Evolutionary conservation across 2,797 vertebrate species (phyloP).

Genomic region (Macroramphosus scolopax): DNA sequence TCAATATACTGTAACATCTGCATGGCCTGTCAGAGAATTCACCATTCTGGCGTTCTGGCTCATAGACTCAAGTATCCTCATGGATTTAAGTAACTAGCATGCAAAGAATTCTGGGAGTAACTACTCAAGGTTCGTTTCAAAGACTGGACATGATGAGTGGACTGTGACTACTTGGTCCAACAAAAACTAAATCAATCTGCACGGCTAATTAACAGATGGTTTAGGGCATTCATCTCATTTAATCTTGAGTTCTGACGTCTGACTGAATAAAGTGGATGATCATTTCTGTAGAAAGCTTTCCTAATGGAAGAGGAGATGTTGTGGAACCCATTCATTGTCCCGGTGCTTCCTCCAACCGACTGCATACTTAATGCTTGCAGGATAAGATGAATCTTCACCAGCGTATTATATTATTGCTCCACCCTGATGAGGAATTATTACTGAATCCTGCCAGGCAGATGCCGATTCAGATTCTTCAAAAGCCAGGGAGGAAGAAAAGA

Average conservation of each 20-base stretch:
- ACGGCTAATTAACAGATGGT: not conserved
- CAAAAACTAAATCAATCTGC: not conserved
- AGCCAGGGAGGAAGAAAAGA: constrained; percentile 13
- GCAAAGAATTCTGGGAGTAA: not conserved
- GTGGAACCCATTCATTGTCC: not conserved
- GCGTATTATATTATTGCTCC: constrained; percentile 5
- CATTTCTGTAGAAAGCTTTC: not conserved
- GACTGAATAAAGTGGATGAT: not conserved
- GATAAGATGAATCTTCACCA: not conserved
- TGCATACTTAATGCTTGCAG: too few relatives aligned
- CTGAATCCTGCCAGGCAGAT: constrained; percentile 25
- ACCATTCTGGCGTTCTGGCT: too few relatives aligned
- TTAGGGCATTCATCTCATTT: too few relatives aligned
- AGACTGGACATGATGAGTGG: not conserved
- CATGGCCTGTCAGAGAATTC: too few relatives aligned
- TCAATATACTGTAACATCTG: too few relatives aligned
- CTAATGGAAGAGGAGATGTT: not conserved
- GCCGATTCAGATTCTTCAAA: constrained; percentile 25
- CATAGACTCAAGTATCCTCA: too few relatives aligned
- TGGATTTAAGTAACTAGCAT: not conserved
- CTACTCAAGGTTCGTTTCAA: not conserved
- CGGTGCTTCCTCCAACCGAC: not conserved
- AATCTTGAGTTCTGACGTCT: not conserved
- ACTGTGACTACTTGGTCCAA: not conserved
- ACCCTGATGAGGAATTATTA: constrained; percentile 20